A percentile compares a stretch with the other conserved stretches of the same genome.
Evolutionary conservation across 2,797 vertebrate species (phyloP).

Genomic region (Phoxinus dragarum): DNA sequence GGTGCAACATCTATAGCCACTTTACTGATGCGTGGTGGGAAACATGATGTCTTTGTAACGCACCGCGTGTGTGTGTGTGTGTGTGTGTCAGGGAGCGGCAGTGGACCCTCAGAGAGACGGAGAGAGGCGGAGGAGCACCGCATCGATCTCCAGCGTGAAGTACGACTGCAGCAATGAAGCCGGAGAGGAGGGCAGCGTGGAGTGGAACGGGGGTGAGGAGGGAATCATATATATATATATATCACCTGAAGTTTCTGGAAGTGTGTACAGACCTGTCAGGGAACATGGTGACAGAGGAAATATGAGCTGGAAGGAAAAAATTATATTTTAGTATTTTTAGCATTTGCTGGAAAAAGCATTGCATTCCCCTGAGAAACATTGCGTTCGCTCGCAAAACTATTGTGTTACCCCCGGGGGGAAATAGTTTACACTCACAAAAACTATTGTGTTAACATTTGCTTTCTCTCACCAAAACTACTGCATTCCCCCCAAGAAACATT

Average conservation of each 20-base stretch:
- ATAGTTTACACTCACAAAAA: neutral
- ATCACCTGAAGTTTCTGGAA: neutral
- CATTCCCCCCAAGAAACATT: neutral
- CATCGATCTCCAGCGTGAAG: conserved; percentile 75
- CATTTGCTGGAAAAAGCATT: neutral
- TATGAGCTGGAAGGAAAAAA: too few relatives aligned
- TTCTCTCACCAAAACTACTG: neutral
- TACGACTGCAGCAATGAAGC: conserved; percentile 79
- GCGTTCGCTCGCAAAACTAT: neutral
- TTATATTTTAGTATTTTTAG: neutral
- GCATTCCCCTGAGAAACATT: neutral
- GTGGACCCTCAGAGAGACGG: conserved; percentile 41
- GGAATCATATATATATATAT: conserved; percentile 17
- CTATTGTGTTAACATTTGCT: neutral
- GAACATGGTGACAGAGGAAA: neutral
- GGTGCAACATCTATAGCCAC: conserved; percentile 62
- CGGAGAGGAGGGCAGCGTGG: conserved; percentile 84
- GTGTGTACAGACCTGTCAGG: neutral
- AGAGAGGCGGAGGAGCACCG: conserved; percentile 70
- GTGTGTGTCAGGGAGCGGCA: conserved; percentile 47
- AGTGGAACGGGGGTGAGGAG: conserved; percentile 89
- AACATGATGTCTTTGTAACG: neutral
- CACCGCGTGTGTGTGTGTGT: neutral
- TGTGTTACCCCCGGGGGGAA: neutral
- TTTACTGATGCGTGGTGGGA: neutral